Base-by-base conservation (phyloP, 1,140 invertebrate genomes). In the Sarcophaga bullata region DNA sequence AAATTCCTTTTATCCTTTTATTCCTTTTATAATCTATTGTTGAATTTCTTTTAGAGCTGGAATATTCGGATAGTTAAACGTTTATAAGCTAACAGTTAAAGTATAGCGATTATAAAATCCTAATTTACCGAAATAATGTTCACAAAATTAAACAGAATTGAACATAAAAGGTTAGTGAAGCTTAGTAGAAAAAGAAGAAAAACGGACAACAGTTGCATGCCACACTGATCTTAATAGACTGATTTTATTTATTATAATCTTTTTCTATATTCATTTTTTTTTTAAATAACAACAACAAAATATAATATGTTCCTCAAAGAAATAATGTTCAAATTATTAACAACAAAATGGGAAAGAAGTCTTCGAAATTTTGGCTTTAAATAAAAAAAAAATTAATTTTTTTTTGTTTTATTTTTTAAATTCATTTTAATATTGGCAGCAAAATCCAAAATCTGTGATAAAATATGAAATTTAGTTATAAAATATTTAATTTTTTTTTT, bases 401-500 rank as follows among this genome's bases (percentile, higher is more conserved):
- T 68, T 68, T 7, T 25, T 19, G 19, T 8, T 7, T 9, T 19
- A 68, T 19, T 68, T 68, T 68, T 68, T 3, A 19, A 19, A 6
- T 5, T n/a, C n/a, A n/a, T 58, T 58, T 58, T 15, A 13, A 58
- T 68, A 68, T 50, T 46, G 75, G 17, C n/a, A 15, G 50, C 48
- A 78, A 52, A 78, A 78, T 78, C 75, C 75, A 52, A 78, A 78
- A 78, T 78, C 75, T 78, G 75, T 78, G 75, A 78, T 78, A 78
- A 62, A 68, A 68, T 15, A 58, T n/a, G 19, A 19, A 50, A 52
- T 50, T 78, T 78, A 78, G 48, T 78, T 78, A 11, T 10, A 78
- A 50, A 78, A 17, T 48, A 17, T 47, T 75, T 75, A 9, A 49
- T 37, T 76, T 76, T 76, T 76, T 50, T 78, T 76, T 52, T 0